Base-by-base conservation (phyloP, 2,113 vertebrate genomes). In the Lota lota region DNA sequence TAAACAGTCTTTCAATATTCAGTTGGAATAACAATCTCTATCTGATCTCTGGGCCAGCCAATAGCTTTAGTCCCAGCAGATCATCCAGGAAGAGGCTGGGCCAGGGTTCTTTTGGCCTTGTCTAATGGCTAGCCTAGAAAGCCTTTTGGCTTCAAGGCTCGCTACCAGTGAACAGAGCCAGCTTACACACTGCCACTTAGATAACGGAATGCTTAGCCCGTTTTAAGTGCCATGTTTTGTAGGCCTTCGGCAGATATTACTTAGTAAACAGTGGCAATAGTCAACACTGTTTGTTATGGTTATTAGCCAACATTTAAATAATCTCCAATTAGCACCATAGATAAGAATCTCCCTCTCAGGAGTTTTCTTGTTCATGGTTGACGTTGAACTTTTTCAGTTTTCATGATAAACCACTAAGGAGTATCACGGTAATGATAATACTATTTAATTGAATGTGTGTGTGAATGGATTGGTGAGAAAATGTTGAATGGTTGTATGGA, bases 81-180 rank as follows among this genome's bases (percentile, higher is more conserved):
- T 77, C 74, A 78, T 73, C 77, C 59, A 74, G 81, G 80, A 83
- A 73, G 81, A 76, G 75, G 74, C 76, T 64, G 50, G 75, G 73
- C 73, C 69, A 66, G 79, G 67, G 74, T 70, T 68, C 63, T 59
- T 20, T 50, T 58, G 47, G 56, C 57, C 53, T 72, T 17, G 15
- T 74, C 76, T 72, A 83, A 87, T 88, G 79, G 64, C 58, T 56
- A 61, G 61, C 72, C 67, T 22, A 33, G 66, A 66, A 62, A 67
- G 53, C 68, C 64, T 64, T 56, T 14, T 74, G 54, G 62, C 77
- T 88, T 85, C 71, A 87, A 84, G 87, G 82, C 86, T 76, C 79
- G 78, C 80, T 79, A 74, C 69, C 71, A 72, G 22, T 80, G 82
- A 68, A 84, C 74, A 75, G 74, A 72, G 78, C 83, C 82, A 79